Percentiles rank a stretch among this genome's conserved stretches.
phyloP scores from a whole-genome alignment of 2,888 invertebrate genomes.

The Melolontha melolontha region DNA sequence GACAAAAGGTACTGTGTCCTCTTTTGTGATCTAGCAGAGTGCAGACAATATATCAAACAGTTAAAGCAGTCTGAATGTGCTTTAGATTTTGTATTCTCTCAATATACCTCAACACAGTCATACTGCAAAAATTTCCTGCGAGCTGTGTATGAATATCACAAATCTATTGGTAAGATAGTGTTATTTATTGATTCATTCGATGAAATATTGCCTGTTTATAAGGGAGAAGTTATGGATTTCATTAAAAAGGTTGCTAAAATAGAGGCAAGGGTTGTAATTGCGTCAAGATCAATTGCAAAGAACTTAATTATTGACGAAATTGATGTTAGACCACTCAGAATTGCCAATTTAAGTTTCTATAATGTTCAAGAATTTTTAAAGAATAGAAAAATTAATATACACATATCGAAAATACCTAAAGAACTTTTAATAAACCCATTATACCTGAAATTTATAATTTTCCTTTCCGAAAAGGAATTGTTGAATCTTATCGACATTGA shows the following conservation, averaged over 20 bases:
- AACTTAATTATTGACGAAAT: conserved; percentile 4
- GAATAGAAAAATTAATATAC: neutral
- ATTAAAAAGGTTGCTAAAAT: neutral
- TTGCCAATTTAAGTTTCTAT: neutral
- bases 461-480: neutral
- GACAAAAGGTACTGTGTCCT: neutral
- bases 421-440: conserved; percentile 15
- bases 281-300: conserved; percentile 7
- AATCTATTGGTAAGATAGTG: neutral
- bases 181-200: conserved; percentile 25
- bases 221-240: conserved; percentile 6
- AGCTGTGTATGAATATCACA: neutral
- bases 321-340: conserved; percentile 1
- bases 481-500: conserved; percentile 2
- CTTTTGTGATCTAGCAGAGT: conserved; percentile 21
- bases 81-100: neutral
- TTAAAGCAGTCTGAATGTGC: too few relatives aligned
- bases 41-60: too few relatives aligned
- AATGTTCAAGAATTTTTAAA: neutral
- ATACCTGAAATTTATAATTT: conserved; percentile 4
- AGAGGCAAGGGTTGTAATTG: conserved; percentile 11
- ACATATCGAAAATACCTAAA: neutral
- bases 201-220: conserved; percentile 21
- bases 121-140: neutral
- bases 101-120: neutral